Conservation (phyloP, 1,140 invertebrate species). For the Anastrepha obliqua region DNA sequence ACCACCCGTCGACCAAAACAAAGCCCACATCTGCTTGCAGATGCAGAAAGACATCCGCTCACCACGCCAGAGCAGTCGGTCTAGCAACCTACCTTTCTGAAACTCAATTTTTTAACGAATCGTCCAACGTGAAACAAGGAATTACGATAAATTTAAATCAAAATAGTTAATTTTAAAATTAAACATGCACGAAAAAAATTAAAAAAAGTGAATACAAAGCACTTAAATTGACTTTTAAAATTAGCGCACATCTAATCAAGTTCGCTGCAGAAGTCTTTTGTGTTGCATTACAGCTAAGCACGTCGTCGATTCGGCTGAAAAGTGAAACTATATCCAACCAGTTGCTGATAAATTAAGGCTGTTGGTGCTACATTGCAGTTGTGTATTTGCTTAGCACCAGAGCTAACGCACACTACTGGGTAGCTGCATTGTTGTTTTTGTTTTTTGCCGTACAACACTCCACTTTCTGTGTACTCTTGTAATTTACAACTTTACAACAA, state of each 20-base stretch:
- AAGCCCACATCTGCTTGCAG: no score
- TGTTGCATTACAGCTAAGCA: not conserved
- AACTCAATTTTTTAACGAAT: no score
- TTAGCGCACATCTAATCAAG: not conserved
- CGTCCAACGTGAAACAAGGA: no score
- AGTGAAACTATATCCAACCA: not conserved
- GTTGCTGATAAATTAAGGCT: slow-evolving; percentile 7
- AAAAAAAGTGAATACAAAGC: no score
- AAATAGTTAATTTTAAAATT: no score
- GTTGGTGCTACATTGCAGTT: not conserved
- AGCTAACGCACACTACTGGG: not conserved
- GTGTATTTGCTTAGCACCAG: not conserved
- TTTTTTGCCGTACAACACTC: not conserved
- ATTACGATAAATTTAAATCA: no score
- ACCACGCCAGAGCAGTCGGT: no score
- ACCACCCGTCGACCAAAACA: no score
- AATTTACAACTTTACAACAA: not conserved
- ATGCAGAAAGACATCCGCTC: no score
- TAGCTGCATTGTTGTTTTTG: not conserved
- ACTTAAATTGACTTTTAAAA: no score
- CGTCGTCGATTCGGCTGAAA: not conserved
- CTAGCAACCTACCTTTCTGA: no score
- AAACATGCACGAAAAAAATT: no score
- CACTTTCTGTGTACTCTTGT: slow-evolving; percentile 7
- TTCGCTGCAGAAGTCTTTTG: slow-evolving; percentile 16